Evolutionary conservation across 2,888 invertebrate genomes (phyloP).

Genomic region (Athalia circularis): DNA sequence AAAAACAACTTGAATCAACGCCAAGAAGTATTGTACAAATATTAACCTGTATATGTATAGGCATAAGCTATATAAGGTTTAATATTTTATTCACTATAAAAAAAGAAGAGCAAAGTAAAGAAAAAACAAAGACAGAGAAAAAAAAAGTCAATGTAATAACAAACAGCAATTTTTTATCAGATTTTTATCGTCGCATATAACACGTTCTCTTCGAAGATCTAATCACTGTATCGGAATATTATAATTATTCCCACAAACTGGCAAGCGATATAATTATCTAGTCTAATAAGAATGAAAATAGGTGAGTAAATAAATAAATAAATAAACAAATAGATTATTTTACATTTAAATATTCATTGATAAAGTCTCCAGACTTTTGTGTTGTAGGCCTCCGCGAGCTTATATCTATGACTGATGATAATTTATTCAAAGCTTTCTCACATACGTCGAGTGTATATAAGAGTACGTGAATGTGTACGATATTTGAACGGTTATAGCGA

Average conservation of each 20-base stretch:
- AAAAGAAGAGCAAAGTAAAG: not conserved
- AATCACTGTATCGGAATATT: not conserved
- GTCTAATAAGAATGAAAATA: not conserved
- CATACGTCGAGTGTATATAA: too few relatives aligned
- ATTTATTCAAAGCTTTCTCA: slow-evolving; percentile 25
- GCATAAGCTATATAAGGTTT: too few relatives aligned
- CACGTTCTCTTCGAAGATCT: not conserved
- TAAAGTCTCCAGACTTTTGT: not conserved
- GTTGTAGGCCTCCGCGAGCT: not conserved
- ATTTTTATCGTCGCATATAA: slow-evolving; percentile 14
- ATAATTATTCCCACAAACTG: not conserved
- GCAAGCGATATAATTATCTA: not conserved
- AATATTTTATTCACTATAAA: not conserved
- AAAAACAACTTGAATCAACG: too few relatives aligned
- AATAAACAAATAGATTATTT: not conserved
- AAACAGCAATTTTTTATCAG: slow-evolving; percentile 31
- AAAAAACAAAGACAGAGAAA: not conserved
- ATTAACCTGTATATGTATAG: too few relatives aligned
- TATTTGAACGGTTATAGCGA: slow-evolving; percentile 9
- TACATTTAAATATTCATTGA: not conserved
- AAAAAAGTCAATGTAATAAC: not conserved
- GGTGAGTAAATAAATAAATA: too few relatives aligned
- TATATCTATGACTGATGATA: slow-evolving; percentile 6
- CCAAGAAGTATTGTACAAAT: too few relatives aligned
- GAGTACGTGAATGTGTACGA: too few relatives aligned